phyloP scores from a whole-genome alignment of 2,888 invertebrate species.

The Hylaea fasciaria region DNA sequence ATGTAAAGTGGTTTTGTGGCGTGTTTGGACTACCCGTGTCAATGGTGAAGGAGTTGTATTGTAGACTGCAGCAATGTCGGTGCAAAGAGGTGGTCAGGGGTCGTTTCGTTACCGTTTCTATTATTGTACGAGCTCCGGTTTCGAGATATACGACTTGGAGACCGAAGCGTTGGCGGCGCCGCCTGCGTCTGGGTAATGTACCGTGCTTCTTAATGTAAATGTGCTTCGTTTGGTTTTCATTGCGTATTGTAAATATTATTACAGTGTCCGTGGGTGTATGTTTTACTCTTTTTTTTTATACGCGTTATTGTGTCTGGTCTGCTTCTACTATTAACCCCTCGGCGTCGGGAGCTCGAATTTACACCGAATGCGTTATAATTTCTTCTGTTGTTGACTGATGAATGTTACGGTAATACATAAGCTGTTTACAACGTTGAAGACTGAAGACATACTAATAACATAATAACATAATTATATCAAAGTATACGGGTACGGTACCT shows the following conservation, averaged over 20 bases:
- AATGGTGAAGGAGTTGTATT: constrained; percentile 54
- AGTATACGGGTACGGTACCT: no score
- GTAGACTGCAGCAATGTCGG: constrained; percentile 55
- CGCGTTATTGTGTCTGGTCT: neutral
- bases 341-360: no score
- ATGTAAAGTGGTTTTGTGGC: constrained; percentile 12
- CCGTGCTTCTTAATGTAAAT: no score
- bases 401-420: no score
- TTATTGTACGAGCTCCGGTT: constrained; percentile 70
- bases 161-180: constrained; percentile 52
- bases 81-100: constrained; percentile 70
- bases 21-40: constrained; percentile 49
- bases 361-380: no score
- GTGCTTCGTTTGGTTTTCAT: constrained; percentile 1
- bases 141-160: constrained; percentile 79
- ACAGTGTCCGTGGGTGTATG: neutral
- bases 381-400: no score
- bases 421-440: no score
- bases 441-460: no score
- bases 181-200: constrained; percentile 50
- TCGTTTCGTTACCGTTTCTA: constrained; percentile 73
- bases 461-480: no score
- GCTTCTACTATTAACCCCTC: neutral
- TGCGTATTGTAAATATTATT: constrained; percentile 3
- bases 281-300: neutral